Conservation (phyloP, 1,140 invertebrate genomes). For the Drosophila arawakana region DNA sequence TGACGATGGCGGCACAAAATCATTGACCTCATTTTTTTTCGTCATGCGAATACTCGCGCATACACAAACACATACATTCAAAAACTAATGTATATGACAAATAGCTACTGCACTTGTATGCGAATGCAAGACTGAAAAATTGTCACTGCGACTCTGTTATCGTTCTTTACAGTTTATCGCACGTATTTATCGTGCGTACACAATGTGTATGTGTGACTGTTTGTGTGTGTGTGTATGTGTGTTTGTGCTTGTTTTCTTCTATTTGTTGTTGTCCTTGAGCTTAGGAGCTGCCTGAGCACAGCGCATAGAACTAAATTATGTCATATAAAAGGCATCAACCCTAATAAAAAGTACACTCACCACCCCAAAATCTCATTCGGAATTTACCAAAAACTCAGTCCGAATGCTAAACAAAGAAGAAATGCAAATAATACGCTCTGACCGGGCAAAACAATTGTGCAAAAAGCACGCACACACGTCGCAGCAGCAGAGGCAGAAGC, state of each 20-base stretch:
- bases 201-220: slow-evolving; percentile 35
- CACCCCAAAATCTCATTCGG: slow-evolving; percentile 17
- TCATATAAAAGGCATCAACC: slow-evolving; percentile 51
- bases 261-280: slow-evolving; percentile 62
- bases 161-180: slow-evolving; percentile 58
- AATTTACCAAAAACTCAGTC: slow-evolving; percentile 16
- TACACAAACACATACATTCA: slow-evolving; percentile 32
- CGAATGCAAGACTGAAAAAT: slow-evolving; percentile 58
- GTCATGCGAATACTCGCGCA: slow-evolving; percentile 65
- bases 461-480: slow-evolving; percentile 66
- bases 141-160: slow-evolving; percentile 52
- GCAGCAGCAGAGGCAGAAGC: slow-evolving; percentile 12
- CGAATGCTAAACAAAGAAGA: slow-evolving; percentile 61
- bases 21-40: slow-evolving; percentile 79
- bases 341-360: slow-evolving; percentile 11
- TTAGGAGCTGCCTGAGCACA: slow-evolving; percentile 41
- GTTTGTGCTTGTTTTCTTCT: slow-evolving; percentile 20
- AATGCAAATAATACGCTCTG: slow-evolving; percentile 64
- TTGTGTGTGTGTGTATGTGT: slow-evolving; percentile 8
- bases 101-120: slow-evolving; percentile 52
- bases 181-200: slow-evolving; percentile 15
- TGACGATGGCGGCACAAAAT: slow-evolving; percentile 76
- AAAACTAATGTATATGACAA: slow-evolving; percentile 22
- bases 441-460: slow-evolving; percentile 60
- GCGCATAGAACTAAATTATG: slow-evolving; percentile 45